phyloP scores from a whole-genome alignment of 2,113 vertebrate genomes.

The Atlantisia rogersi region DNA sequence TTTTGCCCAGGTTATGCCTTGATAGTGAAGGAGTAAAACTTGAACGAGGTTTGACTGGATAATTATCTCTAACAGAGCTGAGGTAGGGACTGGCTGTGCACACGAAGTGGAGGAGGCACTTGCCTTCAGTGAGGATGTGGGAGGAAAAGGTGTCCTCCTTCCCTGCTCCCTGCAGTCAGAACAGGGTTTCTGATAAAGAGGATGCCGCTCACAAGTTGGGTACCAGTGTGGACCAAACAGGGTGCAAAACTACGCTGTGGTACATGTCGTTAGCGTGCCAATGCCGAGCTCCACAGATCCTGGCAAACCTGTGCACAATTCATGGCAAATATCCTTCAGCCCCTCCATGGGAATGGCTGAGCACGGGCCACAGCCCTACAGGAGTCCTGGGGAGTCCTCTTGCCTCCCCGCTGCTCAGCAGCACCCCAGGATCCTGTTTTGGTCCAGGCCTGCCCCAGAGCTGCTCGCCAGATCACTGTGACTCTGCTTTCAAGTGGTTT shows the following conservation, averaged over 20 bases:
- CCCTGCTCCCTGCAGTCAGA: not conserved
- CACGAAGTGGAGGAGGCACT: not conserved
- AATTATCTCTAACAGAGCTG: not conserved
- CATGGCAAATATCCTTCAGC: not conserved
- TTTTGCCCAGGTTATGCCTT: not conserved
- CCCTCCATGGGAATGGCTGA: not conserved
- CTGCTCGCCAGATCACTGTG: not conserved
- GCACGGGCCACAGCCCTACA: rapidly evolving
- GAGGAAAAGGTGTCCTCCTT: not conserved
- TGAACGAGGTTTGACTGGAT: not conserved
- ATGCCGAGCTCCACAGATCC: not conserved
- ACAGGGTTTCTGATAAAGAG: not conserved
- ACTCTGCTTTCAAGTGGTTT: not conserved
- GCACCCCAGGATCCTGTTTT: not conserved
- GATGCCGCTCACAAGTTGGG: too few species aligned
- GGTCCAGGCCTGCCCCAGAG: not conserved
- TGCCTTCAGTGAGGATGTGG: not conserved
- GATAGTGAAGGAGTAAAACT: not conserved
- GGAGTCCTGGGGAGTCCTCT: not conserved
- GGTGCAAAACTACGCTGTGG: rapidly evolving
- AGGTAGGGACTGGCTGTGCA: not conserved
- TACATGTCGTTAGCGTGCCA: rapidly evolving
- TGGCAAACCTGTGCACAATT: not conserved
- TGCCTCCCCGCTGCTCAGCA: not conserved
- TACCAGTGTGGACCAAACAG: not conserved